phyloP scores from a whole-genome alignment of 2,113 vertebrate genomes.

The Mesembrinibis cayennensis region DNA sequence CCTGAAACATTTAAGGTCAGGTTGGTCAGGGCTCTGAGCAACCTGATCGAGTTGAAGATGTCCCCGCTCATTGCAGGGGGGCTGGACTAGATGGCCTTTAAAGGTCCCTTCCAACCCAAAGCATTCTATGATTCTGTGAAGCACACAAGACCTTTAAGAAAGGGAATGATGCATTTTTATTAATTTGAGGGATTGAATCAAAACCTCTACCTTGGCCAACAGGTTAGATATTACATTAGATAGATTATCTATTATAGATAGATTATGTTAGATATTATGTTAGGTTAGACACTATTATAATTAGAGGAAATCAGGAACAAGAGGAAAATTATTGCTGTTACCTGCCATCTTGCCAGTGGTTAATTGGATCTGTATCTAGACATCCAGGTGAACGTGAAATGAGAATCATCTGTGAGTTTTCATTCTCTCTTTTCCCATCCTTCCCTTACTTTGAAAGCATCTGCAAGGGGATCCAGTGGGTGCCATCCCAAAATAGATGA shows the following conservation, averaged over 20 bases:
- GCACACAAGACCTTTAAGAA: not conserved
- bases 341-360: not conserved
- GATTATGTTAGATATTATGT: not conserved
- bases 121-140: not conserved
- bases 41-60: not conserved
- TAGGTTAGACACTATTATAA: not conserved
- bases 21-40: not conserved
- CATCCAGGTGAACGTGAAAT: not conserved
- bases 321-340: not conserved
- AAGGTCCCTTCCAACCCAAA: not conserved
- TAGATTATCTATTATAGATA: not conserved
- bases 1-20: not conserved
- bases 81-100: not conserved
- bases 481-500: not conserved
- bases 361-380: not conserved
- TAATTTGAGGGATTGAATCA: not conserved
- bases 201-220: not conserved
- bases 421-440: not conserved
- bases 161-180: not conserved
- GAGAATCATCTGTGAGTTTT: not conserved
- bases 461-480: not conserved
- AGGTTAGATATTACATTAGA: not conserved
- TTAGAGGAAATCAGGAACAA: not conserved
- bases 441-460: not conserved
- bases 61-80: not conserved